These are phyloP conservation scores for Cataglyphis albicans DNA, from an alignment of 2,888 invertebrate species.

Conservation along the genomic window DNA sequence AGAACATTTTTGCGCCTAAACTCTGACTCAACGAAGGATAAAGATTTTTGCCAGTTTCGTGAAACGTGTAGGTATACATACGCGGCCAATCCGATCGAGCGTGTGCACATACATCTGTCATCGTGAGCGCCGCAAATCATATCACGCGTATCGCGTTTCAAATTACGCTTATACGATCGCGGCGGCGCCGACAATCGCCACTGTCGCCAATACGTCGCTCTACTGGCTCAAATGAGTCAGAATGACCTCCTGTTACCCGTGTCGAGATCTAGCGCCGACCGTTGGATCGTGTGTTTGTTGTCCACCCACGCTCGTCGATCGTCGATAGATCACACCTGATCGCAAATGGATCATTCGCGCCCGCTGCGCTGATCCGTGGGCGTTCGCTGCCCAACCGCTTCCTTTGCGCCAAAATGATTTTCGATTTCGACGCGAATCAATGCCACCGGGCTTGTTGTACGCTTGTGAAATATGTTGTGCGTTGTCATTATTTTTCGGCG, in stretches of 20 bases:
- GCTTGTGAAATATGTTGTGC: not conserved
- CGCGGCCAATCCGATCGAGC: constrained; percentile 10
- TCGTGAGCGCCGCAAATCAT: constrained; percentile 40
- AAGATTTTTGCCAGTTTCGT: constrained; percentile 37
- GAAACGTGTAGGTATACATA: not conserved
- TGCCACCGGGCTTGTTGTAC: constrained; percentile 64
- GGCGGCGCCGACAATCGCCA: constrained; percentile 35
- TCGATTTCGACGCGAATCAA: constrained; percentile 63
- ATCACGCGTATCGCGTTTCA: constrained; percentile 56
- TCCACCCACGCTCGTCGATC: constrained; percentile 72
- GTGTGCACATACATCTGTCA: constrained; percentile 34
- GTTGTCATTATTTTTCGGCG: constrained; percentile 34
- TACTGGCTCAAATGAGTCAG: constrained; percentile 72
- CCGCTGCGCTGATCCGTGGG: constrained; percentile 56
- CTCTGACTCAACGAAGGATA: not conserved
- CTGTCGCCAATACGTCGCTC: constrained; percentile 60
- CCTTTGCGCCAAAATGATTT: constrained; percentile 62
- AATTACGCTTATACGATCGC: constrained; percentile 56
- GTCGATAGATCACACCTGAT: constrained; percentile 75
- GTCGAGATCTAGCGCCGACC: constrained; percentile 56
- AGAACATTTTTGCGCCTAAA: not conserved
- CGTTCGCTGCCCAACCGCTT: constrained; percentile 30
- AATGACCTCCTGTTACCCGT: constrained; percentile 68
- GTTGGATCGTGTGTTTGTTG: constrained; percentile 69
- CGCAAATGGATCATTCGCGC: constrained; percentile 71